Evolutionary conservation across 2,113 vertebrate genomes (phyloP).

Genomic region (Probosciger aterrimus): DNA sequence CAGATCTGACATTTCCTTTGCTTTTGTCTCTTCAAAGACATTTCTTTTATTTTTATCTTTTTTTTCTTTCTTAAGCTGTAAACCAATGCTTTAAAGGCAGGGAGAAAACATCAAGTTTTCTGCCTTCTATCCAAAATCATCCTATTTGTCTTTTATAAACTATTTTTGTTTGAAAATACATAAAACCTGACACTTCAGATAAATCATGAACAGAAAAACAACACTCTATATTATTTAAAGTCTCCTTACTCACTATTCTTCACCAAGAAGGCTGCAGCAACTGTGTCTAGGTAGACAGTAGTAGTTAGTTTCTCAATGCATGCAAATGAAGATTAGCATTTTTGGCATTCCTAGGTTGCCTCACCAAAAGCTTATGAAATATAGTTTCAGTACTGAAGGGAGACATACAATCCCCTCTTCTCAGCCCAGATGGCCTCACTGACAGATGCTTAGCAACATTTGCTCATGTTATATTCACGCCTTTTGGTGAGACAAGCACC

Average conservation of each 20-base stretch:
- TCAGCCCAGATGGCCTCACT: not conserved
- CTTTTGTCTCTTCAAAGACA: slow-evolving; percentile 67
- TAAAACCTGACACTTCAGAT: slow-evolving; percentile 42
- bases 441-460: not conserved
- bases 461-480: not conserved
- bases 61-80: slow-evolving; percentile 27
- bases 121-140: slow-evolving; percentile 35
- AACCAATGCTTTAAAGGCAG: slow-evolving; percentile 67
- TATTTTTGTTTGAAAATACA: slow-evolving; percentile 57
- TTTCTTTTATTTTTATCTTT: not conserved
- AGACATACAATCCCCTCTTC: not conserved
- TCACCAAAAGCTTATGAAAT: not conserved
- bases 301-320: not conserved
- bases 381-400: not conserved
- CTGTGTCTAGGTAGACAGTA: not conserved
- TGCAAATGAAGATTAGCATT: not conserved
- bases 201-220: slow-evolving; percentile 55
- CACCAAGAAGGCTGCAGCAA: not conserved
- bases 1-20: slow-evolving; percentile 52
- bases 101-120: slow-evolving; percentile 20
- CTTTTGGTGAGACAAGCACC: not conserved
- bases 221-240: not conserved
- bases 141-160: slow-evolving; percentile 58
- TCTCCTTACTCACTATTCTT: not conserved
- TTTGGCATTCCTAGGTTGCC: not conserved